These are phyloP conservation scores for Lasiurus borealis DNA, from an alignment of 2,113 vertebrate species.

Conservation along the genomic window DNA sequence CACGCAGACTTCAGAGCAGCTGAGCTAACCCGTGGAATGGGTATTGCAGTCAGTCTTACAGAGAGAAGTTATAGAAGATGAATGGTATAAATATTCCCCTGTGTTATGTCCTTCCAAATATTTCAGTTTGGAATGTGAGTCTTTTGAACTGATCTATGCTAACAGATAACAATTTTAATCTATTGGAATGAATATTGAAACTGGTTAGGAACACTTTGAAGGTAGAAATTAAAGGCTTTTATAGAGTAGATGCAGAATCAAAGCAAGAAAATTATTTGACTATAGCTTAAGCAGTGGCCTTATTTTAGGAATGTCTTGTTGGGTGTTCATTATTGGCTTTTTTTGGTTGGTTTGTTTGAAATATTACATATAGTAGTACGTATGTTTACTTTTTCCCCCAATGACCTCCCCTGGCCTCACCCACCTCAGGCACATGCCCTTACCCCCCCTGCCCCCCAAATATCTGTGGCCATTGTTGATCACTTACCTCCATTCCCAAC, in stretches of 20 bases:
- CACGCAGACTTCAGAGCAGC: not conserved
- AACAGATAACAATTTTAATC: not conserved
- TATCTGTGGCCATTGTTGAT: no score
- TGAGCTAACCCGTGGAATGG: not conserved
- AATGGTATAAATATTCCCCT: not conserved
- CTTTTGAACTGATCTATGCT: not conserved
- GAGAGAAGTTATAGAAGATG: not conserved
- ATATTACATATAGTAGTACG: no score
- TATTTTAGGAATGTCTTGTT: no score
- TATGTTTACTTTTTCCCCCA: no score
- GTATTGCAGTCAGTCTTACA: not conserved
- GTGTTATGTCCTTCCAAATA: not conserved
- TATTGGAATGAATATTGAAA: not conserved
- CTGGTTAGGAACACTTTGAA: not conserved
- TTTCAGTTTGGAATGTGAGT: not conserved
- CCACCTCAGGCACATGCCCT: no score
- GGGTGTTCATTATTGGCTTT: no score
- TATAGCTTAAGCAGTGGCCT: no score
- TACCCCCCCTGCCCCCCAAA: no score
- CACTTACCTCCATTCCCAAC: no score
- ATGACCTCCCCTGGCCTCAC: no score
- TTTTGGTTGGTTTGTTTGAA: no score
- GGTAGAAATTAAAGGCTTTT: not conserved
- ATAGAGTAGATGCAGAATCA: not conserved
- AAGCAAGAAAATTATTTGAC: not conserved